A percentile compares a stretch with the other conserved stretches of the same genome.
Conservation (phyloP, 1,140 invertebrate species). For the Homalodisca vitripennis region DNA sequence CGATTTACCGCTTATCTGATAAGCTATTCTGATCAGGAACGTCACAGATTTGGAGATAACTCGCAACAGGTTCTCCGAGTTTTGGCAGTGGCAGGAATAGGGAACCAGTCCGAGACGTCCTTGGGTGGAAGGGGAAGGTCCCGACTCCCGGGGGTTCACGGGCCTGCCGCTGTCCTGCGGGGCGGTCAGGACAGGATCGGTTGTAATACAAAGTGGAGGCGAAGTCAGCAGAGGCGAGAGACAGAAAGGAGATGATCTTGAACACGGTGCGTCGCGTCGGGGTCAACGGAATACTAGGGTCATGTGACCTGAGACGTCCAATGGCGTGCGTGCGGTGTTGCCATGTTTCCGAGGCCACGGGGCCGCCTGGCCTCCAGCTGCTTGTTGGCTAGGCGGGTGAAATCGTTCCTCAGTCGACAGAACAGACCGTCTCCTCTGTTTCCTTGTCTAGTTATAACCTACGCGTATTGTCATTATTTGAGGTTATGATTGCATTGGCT, state of each 20-base stretch:
- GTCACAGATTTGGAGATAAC: background rate
- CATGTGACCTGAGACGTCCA: slow-evolving; percentile 1
- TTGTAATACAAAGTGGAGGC: background rate
- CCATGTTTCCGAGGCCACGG: slow-evolving; percentile 10
- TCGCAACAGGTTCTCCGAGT: background rate
- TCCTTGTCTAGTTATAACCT: too few species aligned
- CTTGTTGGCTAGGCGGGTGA: too few species aligned
- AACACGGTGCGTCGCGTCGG: slow-evolving; percentile 9
- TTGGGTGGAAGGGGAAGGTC: background rate
- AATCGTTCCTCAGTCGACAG: too few species aligned
- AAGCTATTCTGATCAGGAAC: slow-evolving; percentile 8
- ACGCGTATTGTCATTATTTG: too few species aligned
- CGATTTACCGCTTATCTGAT: background rate
- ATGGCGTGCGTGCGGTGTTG: slow-evolving; percentile 15
- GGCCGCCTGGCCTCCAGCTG: background rate
- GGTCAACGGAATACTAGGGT: slow-evolving; percentile 25
- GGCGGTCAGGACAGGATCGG: too few species aligned
- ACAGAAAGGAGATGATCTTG: slow-evolving; percentile 18
- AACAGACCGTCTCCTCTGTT: too few species aligned
- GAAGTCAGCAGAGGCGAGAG: background rate
- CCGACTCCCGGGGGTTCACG: too few species aligned
- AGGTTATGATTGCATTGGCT: too few species aligned
- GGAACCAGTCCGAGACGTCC: background rate
- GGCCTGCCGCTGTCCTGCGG: too few species aligned
- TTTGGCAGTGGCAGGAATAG: background rate